Conservation (phyloP, 2,888 invertebrate species). For the Dicranocentrus wangi region DNA sequence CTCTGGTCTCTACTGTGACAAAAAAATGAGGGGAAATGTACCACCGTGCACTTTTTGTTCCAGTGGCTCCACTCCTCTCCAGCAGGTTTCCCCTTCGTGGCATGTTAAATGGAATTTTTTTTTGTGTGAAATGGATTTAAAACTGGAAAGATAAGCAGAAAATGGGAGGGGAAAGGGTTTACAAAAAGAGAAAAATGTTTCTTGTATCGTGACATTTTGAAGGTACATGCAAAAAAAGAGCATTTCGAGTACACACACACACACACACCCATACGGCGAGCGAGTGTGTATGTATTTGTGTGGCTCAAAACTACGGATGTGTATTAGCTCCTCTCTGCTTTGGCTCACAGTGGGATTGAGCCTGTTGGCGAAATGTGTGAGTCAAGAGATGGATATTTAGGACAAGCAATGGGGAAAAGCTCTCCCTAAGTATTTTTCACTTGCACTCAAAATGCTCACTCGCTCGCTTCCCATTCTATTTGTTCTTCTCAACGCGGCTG, state of each 20-base stretch:
- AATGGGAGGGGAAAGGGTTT: constrained; percentile 22
- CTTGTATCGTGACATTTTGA: constrained; percentile 39
- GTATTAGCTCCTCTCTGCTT: constrained; percentile 27
- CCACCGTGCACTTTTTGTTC: constrained; percentile 1
- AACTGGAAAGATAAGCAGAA: constrained; percentile 49
- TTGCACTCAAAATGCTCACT: constrained; percentile 29
- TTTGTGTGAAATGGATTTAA: constrained; percentile 37
- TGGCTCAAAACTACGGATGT: constrained; percentile 26
- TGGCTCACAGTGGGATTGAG: constrained; percentile 39
- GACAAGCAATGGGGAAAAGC: constrained; percentile 26
- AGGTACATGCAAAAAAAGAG: constrained; percentile 37
- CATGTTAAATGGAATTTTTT: constrained; percentile 36
- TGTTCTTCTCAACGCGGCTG: constrained; percentile 29
- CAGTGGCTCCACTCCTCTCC: no score
- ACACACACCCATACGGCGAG: no score
- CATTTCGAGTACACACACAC: neutral
- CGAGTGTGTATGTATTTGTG: no score
- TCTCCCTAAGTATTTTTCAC: constrained; percentile 36
- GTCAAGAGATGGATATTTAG: constrained; percentile 47
- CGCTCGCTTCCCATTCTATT: constrained; percentile 20
- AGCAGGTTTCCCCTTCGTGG: no score
- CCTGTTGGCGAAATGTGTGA: constrained; percentile 39
- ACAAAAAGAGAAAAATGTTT: constrained; percentile 18
- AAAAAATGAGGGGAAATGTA: no score
- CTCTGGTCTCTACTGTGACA: no score